Base-by-base conservation (phyloP, 2,113 vertebrate species). In the Psittacus erithacus region DNA sequence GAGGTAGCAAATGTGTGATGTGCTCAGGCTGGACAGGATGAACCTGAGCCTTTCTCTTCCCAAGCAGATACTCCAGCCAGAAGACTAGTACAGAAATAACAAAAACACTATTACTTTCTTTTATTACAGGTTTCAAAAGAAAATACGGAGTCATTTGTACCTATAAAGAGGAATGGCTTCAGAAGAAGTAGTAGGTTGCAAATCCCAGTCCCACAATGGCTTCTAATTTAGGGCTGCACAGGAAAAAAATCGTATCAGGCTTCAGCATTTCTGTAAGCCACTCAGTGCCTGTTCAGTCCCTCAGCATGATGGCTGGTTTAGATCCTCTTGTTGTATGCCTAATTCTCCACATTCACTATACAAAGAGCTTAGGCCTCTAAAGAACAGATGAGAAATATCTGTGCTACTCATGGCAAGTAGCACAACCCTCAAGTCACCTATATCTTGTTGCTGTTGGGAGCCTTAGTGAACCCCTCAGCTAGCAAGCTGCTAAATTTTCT, bases 401-500 rank as follows among this genome's bases (percentile, higher is more conserved):
- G 7, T 75, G 62, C 62, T 39, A 79, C 3, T 0, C 43, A 4
- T 31, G 47, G 33, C 39, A 69, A 59, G 55, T n/a, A 59, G 33
- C 33, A 59, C 33, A 93, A 86, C 18, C 39, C n/a, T 69, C 24
- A 52, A 47, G 49, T 47, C 47, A 53, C 44, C 68, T 33, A 0
- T 23, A 88, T 68, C 69, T 87, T 68, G 25, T 13, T 82, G 60
- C 47, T 79, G 77, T 52, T 73, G 57, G 77, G 52, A 91, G 81
- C 25, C 65, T 68, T 25, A 69, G 68, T n/a, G 68, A 60, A 44
- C 89, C 89, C 52, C 74, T 84, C 69, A 78, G 81, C 62, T 55
- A 92, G 55, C 18, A 75, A 95, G 83, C 46, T 84, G 92, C 86
- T 95, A 95, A 95, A 47, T 68, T 91, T 93, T 93, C 86, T 84